phyloP scores from a whole-genome alignment of 1,140 invertebrate species.

The Caenorhabditis tropicalis region DNA sequence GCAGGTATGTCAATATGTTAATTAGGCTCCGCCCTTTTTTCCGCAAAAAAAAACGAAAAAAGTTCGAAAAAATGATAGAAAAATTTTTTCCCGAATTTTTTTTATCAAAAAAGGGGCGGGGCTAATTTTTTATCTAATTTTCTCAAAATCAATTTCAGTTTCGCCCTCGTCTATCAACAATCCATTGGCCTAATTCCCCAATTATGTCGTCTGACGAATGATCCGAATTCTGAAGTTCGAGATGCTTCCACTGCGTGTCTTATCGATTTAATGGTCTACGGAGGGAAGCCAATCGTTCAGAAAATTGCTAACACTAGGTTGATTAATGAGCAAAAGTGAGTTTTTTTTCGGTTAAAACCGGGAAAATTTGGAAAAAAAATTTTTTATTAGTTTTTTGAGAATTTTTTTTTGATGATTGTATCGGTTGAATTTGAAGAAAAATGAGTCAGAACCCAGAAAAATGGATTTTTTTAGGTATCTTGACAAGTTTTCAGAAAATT shows the following conservation, averaged over 20 bases:
- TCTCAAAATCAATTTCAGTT: neutral
- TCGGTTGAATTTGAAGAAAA: no score
- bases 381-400: no score
- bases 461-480: no score
- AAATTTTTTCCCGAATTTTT: no score
- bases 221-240: slow-evolving; percentile 31
- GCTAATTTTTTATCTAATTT: neutral
- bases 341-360: neutral
- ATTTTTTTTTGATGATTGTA: no score
- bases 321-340: slow-evolving; percentile 24
- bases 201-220: neutral
- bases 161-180: neutral
- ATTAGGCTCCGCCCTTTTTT: no score
- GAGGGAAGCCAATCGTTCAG: neutral
- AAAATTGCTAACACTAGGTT: neutral
- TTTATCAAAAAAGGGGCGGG: no score
- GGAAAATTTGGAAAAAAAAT: neutral
- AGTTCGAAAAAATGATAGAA: no score
- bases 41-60: no score
- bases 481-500: no score
- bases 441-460: no score
- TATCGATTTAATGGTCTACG: slow-evolving; percentile 13
- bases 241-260: neutral
- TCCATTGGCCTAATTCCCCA: slow-evolving; percentile 1
- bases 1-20: no score